phyloP scores from a whole-genome alignment of 2,888 invertebrate genomes.

The Shargacucullia verbasci region DNA sequence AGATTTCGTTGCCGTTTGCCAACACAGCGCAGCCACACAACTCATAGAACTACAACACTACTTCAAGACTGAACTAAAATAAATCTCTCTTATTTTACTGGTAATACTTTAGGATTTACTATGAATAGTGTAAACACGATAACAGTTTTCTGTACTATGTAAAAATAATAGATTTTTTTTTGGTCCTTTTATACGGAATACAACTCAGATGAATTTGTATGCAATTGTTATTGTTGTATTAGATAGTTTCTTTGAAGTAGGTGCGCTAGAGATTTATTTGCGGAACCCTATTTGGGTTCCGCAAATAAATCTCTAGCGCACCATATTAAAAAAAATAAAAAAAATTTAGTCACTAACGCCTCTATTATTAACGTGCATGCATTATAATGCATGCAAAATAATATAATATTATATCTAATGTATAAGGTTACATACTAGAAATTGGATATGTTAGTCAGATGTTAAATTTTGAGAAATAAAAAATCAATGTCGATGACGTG shows the following conservation, averaged over 20 bases:
- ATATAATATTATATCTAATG: no score
- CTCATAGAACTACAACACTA: constrained; percentile 40
- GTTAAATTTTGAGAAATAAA: no score
- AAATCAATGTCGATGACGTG: no score
- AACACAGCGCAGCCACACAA: constrained; percentile 28
- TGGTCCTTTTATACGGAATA: background rate
- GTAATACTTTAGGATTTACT: constrained; percentile 33
- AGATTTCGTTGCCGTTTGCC: constrained; percentile 47
- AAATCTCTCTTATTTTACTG: constrained; percentile 50
- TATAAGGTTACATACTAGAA: no score
- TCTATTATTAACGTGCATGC: no score
- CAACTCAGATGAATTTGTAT: background rate
- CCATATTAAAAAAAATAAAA: no score
- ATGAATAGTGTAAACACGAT: constrained; percentile 22
- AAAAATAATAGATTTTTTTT: background rate
- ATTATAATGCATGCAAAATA: no score
- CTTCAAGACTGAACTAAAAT: constrained; percentile 35
- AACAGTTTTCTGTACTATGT: constrained; percentile 16
- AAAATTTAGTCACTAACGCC: no score
- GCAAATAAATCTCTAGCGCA: no score
- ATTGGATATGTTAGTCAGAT: no score
- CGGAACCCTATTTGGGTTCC: constrained; percentile 2
- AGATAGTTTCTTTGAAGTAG: no score
- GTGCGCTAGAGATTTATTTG: background rate
- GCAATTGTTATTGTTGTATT: background rate